Base-by-base conservation (phyloP, 2,888 invertebrate genomes). In the Brachyptera putata region DNA sequence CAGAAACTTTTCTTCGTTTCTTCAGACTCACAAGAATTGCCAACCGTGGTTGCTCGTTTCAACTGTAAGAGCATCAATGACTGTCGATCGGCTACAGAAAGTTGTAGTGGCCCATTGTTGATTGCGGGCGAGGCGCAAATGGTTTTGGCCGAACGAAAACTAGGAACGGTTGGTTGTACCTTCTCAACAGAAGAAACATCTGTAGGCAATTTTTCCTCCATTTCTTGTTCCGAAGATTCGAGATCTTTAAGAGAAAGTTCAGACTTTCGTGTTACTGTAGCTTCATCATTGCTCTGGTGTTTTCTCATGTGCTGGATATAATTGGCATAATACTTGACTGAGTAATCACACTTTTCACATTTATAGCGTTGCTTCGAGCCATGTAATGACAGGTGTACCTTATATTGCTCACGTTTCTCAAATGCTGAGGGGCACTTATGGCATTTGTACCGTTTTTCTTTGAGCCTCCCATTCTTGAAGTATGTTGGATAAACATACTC, bases 391-490 rank as follows among this genome's bases (percentile, higher is more conserved):
- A 89, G 75, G 74, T 93, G 53, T 24, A 89, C 84, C 73, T 88
- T 87, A 73, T 89, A 92, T 72, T 92, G 90, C 68, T 89, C 86
- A 37, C 87, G 79, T 74, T 92, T 91, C 69, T 91, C 89, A 74
- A 92, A 92, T 0, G 91, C 89, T 46, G 91, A 91, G 0, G 93
- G 92, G 71, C 92, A 92, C 74, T 90, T 89, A 68, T 85, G 84
- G 72, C 91, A 91, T 73, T 89, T 89, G 74, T 89, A 89, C 3
- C 87, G 80, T 70, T 88, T 89, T 70, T 87, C 86, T 71, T 86
- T 87, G 69, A 85, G 77, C 2, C 84, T 79, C 0, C 88, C 89
- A 69, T 88, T 88, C 72, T 87, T 86, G 60, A 87, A 70, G 66
- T 84, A 86, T 0, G 86, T 86, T 1, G 87, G 88, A 70, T 89